These are phyloP conservation scores for Iguana delicatissima DNA, from an alignment of 2,797 vertebrate species.

Conservation along the genomic window DNA sequence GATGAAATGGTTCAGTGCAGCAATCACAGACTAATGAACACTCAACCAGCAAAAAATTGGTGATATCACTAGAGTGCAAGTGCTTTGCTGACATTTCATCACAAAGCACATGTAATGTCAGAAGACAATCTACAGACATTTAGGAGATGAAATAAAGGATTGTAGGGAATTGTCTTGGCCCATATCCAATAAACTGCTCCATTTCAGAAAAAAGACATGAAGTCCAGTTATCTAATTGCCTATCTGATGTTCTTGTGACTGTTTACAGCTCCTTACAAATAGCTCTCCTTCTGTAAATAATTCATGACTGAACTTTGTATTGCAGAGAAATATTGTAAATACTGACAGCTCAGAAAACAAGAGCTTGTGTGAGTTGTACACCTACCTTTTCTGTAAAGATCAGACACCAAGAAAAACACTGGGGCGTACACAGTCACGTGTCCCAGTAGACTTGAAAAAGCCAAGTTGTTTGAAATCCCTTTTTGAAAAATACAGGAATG, in stretches of 20 bases:
- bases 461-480: background rate
- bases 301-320: slow-evolving; percentile 11
- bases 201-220: background rate
- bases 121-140: slow-evolving; percentile 10
- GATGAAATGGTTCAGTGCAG: background rate
- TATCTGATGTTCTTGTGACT: slow-evolving; percentile 11
- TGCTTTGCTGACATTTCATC: background rate
- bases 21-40: background rate
- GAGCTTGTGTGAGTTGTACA: background rate
- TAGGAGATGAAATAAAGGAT: background rate
- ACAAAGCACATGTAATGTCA: slow-evolving; percentile 1
- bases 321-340: slow-evolving; percentile 7
- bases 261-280: background rate
- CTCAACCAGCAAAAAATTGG: background rate
- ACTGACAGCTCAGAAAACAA: background rate
- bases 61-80: background rate
- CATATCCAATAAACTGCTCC: background rate
- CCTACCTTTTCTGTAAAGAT: background rate
- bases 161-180: background rate
- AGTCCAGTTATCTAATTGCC: slow-evolving; percentile 17
- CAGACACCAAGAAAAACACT: background rate
- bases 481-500: background rate
- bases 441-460: background rate
- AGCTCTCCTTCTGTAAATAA: slow-evolving; percentile 20
- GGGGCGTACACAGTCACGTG: background rate